Conservation (phyloP, 2,888 invertebrate genomes). For the Apodemia zela region DNA sequence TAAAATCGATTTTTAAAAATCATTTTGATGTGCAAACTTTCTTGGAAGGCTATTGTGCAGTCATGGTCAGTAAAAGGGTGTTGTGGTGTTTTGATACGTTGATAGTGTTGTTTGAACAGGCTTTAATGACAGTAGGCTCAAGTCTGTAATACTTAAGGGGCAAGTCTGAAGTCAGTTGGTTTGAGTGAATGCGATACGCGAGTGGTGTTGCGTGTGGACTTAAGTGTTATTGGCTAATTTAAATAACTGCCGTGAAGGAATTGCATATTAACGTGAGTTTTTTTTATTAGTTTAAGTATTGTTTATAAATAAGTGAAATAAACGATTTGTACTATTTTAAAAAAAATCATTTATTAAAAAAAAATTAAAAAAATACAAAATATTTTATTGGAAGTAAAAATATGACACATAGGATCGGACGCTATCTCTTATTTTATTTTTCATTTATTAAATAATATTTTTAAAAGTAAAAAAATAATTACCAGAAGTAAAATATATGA, state of each 20-base stretch:
- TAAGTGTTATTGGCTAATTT: constrained; percentile 1
- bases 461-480: too few relatives aligned
- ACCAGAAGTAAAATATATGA: too few relatives aligned
- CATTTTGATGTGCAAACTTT: not conserved
- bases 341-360: too few relatives aligned
- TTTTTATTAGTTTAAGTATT: too few relatives aligned
- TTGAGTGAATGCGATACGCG: not conserved
- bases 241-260: not conserved
- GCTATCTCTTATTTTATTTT: too few relatives aligned
- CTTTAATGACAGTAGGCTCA: not conserved
- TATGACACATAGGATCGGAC: too few relatives aligned
- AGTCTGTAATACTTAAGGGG: not conserved
- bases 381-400: too few relatives aligned
- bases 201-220: constrained; percentile 1
- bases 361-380: too few relatives aligned
- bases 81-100: not conserved
- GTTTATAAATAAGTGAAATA: too few relatives aligned
- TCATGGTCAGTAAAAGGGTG: not conserved
- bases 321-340: too few relatives aligned
- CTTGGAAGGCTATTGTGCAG: not conserved
- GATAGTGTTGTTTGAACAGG: not conserved
- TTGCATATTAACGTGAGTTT: constrained; percentile 7
- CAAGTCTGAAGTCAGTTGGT: constrained; percentile 1
- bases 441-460: too few relatives aligned
- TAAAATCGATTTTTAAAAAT: too few relatives aligned